Conservation (phyloP, 2,113 vertebrate genomes). For the Beaufortia kweichowensis region DNA sequence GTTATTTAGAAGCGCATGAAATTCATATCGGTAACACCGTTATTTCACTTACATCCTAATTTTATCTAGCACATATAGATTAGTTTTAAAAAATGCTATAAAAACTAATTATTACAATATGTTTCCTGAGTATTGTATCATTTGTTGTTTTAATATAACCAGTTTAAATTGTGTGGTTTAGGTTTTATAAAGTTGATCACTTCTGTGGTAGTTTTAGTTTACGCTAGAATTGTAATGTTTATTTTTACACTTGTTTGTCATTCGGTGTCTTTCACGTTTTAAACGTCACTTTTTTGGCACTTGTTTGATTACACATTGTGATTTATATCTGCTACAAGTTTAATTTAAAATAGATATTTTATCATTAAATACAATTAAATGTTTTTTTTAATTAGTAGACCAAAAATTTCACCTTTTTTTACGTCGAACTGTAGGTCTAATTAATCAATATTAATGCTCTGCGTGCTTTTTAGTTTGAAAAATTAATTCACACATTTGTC, state of each 20-base stretch:
- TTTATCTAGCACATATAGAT: background rate
- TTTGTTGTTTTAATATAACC: background rate
- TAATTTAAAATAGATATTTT: background rate
- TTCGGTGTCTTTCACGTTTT: slow-evolving; percentile 39
- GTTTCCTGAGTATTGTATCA: slow-evolving; percentile 2
- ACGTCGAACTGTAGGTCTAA: background rate
- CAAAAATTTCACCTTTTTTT: background rate
- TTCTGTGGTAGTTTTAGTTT: slow-evolving; percentile 5
- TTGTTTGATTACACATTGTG: background rate
- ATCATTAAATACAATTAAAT: background rate
- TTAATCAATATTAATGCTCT: background rate
- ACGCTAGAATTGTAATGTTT: slow-evolving; percentile 8
- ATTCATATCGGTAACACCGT: slow-evolving; percentile 22
- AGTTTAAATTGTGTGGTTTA: slow-evolving; percentile 3
- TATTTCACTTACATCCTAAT: background rate
- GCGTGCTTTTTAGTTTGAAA: background rate
- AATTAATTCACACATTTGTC: background rate
- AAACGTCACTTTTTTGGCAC: background rate
- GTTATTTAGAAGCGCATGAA: slow-evolving; percentile 24
- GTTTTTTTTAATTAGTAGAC: background rate
- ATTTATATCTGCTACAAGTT: background rate
- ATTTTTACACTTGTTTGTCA: slow-evolving; percentile 26
- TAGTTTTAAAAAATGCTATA: background rate
- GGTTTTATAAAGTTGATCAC: background rate
- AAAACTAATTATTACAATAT: slow-evolving; percentile 11